These are phyloP conservation scores for Halisarca cf. caerulea DNA, from an alignment of 37 sponge, comb jelly and placozoan species.

Conservation along the genomic window DNA sequence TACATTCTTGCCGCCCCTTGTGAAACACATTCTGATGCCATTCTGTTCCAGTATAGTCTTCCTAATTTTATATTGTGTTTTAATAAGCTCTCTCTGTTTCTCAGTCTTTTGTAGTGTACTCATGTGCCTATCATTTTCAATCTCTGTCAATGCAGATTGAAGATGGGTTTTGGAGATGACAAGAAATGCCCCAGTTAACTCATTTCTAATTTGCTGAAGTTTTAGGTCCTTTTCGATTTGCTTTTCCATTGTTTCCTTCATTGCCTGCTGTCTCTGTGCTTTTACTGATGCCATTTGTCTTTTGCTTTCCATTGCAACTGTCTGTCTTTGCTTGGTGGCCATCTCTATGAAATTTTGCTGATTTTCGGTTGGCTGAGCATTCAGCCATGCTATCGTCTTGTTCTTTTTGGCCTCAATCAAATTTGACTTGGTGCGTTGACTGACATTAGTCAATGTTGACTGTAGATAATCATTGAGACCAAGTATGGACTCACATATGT, in stretches of 20 bases:
- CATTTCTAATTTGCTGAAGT: neutral
- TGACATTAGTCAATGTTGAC: slow-evolving; percentile 37
- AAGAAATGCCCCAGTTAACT: neutral
- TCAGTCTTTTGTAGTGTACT: neutral
- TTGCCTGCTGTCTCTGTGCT: neutral
- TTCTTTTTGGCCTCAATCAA: slow-evolving; percentile 48
- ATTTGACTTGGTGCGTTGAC: slow-evolving; percentile 38
- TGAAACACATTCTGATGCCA: neutral
- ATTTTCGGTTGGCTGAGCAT: slow-evolving; percentile 11
- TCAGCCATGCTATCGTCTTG: slow-evolving; percentile 43
- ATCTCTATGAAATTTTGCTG: slow-evolving; percentile 34
- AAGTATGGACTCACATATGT: slow-evolving; percentile 52
- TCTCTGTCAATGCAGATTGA: neutral
- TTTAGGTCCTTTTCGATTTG: neutral
- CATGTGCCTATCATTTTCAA: neutral
- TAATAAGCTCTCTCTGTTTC: neutral
- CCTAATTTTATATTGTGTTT: neutral
- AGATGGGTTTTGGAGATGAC: neutral
- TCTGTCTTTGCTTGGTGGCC: slow-evolving; percentile 28
- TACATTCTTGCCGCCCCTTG: neutral
- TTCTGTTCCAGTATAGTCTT: neutral
- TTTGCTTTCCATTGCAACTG: slow-evolving; percentile 17
- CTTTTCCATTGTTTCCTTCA: neutral
- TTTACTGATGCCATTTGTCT: neutral
- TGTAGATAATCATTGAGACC: slow-evolving; percentile 60